A percentile compares a stretch with the other conserved stretches of the same genome.
Conservation (phyloP, 2,888 invertebrate genomes). For the Gandaritis pyraliata region DNA sequence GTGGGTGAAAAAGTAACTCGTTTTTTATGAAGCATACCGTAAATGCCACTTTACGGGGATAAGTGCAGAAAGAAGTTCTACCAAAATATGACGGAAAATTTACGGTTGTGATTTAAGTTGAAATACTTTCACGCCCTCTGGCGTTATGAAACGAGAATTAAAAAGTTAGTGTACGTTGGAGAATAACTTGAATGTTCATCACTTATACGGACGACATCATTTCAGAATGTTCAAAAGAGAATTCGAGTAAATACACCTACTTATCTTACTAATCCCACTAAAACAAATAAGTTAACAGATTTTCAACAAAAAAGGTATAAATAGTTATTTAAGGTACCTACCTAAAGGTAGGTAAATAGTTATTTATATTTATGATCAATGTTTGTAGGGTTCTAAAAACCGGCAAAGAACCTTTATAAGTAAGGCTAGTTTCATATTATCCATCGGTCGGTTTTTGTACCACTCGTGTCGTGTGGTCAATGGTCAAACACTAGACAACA, state of each 20-base stretch:
- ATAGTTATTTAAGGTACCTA: no score
- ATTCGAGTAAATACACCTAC: no score
- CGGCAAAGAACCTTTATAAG: no score
- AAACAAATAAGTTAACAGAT: no score
- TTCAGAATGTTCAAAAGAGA: no score
- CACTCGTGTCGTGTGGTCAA: background rate
- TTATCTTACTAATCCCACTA: no score
- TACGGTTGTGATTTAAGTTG: constrained; percentile 51
- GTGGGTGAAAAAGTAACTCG: constrained; percentile 27
- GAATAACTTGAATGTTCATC: constrained; percentile 22
- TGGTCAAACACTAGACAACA: background rate
- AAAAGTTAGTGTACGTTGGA: constrained; percentile 19
- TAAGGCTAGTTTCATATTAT: no score
- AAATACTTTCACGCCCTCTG: constrained; percentile 39
- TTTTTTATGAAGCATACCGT: constrained; percentile 62
- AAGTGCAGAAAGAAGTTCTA: constrained; percentile 44
- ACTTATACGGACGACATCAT: constrained; percentile 9
- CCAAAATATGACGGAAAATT: constrained; percentile 47
- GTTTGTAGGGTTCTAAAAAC: no score
- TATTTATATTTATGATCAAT: no score
- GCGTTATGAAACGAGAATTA: constrained; percentile 16
- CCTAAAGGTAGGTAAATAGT: no score
- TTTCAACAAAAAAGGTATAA: no score
- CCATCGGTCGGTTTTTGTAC: background rate
- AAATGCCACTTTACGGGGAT: constrained; percentile 56